Evolutionary conservation across 2,797 vertebrate genomes (phyloP), one percentile per base, ranked within the genome.

Genomic region (Sardinella longiceps): DNA sequence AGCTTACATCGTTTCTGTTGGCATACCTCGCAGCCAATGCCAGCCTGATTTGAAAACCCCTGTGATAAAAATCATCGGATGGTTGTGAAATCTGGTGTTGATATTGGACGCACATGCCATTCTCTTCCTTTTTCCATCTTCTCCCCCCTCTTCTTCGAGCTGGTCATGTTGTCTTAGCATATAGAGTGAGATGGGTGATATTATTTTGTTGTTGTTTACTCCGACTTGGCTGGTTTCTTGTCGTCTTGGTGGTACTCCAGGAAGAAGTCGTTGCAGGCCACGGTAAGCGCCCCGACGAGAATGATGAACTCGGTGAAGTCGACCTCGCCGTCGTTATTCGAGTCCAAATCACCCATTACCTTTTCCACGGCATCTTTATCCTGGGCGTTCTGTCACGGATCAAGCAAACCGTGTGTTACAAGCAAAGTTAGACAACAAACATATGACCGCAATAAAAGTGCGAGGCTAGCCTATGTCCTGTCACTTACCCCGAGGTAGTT

Each of bases 211-310:
- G n/a, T 50, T 9, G 53, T 83, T 82, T 89, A 90, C n/a, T 89
- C 60, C 33, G 85, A 87, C 58, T 88, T 86, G 25, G 33, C 63
- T 18, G 5, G 2, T 80, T 94, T 95, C 88, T 90, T 90, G 1
- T 81, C 87, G 81, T 96, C 94, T 1, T 94, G 91, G 18, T 95
- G 95, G 89, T 86, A 95, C 90, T 96, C 95, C 82, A 94, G 91
- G 93, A 96, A 96, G 93, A 96, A 96, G 90, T 96, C 95, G 1
- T 96, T 96, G 87, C 95, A 96, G 88, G 95, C 95, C 28, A 96
- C 95, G 0, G 95, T 96, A 0, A 96, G 94, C 1, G 95, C 95
- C 14, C 95, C 95, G 0, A 96, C 94, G 74, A 96, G 91, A 63
- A 96, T 95, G 90, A 96, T 92, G 86, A 96, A 96, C 91, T 96